Percentiles rank a stretch among this genome's conserved stretches.
Conservation (phyloP, 2,888 invertebrate species). For the Alloplasta piceator region DNA sequence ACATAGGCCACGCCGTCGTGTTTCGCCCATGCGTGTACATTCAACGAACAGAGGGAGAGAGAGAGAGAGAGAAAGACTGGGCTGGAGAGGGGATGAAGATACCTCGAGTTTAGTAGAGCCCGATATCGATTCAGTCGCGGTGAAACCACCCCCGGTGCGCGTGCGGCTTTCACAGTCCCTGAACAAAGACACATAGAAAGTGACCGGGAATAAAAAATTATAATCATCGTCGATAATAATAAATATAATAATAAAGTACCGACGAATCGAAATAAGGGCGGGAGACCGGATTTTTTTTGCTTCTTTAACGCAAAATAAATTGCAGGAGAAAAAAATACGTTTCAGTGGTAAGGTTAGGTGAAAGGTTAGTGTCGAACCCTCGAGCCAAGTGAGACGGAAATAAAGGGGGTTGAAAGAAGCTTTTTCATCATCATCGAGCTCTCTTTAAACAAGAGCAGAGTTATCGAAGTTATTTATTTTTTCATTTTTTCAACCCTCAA, state of each 20-base stretch:
- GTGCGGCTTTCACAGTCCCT: constrained; percentile 64
- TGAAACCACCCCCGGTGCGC: constrained; percentile 77
- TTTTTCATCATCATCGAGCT: constrained; percentile 26
- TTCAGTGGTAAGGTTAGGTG: background rate
- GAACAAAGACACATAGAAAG: constrained; percentile 17
- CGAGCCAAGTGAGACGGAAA: constrained; percentile 44
- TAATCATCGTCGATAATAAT: constrained; percentile 6
- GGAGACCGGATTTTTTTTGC: constrained; percentile 12
- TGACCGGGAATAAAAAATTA: constrained; percentile 18
- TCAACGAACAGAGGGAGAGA: background rate
- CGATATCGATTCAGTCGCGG: constrained; percentile 80
- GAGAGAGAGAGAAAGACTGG: background rate
- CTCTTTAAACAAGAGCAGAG: background rate
- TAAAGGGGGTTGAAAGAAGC: constrained; percentile 34
- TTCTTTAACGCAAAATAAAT: constrained; percentile 13
- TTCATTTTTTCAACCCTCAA: constrained; percentile 30
- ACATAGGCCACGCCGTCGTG: background rate
- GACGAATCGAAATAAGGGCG: constrained; percentile 1
- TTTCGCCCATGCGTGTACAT: background rate
- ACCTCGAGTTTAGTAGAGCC: constrained; percentile 42
- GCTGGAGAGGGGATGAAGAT: constrained; percentile 32
- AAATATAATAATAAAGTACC: constrained; percentile 5
- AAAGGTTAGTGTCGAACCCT: constrained; percentile 14
- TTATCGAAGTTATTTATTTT: constrained; percentile 28
- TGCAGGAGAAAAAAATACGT: constrained; percentile 6